Evolutionary conservation across 2,797 vertebrate species (phyloP).

Genomic region (Cuniculus paca): DNA sequence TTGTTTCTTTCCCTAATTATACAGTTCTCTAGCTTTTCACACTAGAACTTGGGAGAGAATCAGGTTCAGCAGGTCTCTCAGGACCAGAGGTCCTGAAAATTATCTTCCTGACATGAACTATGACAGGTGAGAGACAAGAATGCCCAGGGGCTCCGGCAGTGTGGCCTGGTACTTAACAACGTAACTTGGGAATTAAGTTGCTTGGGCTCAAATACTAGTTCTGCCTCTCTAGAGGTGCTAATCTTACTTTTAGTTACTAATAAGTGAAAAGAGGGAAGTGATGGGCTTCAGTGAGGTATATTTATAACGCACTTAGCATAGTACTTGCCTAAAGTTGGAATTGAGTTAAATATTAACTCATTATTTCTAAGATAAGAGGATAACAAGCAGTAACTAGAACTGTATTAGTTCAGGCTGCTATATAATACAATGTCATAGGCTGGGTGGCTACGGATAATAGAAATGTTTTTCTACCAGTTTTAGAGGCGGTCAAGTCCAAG

Average conservation of each 20-base stretch:
- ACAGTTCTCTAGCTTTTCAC: background rate
- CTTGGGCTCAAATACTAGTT: background rate
- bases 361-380: background rate
- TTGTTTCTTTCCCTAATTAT: background rate
- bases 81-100: background rate
- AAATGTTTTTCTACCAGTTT: background rate
- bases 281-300: background rate
- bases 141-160: background rate
- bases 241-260: background rate
- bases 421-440: background rate
- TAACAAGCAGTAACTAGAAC: conserved; percentile 26
- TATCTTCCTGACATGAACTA: background rate
- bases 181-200: background rate
- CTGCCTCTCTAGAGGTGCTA: background rate
- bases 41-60: background rate
- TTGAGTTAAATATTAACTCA: background rate
- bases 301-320: background rate
- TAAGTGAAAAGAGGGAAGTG: background rate
- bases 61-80: background rate
- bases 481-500: background rate
- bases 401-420: background rate
- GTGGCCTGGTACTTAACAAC: background rate
- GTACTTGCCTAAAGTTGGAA: background rate
- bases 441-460: background rate
- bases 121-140: background rate